phyloP scores from a whole-genome alignment of 2,888 invertebrate genomes.

The Epistrophe grossulariae region DNA sequence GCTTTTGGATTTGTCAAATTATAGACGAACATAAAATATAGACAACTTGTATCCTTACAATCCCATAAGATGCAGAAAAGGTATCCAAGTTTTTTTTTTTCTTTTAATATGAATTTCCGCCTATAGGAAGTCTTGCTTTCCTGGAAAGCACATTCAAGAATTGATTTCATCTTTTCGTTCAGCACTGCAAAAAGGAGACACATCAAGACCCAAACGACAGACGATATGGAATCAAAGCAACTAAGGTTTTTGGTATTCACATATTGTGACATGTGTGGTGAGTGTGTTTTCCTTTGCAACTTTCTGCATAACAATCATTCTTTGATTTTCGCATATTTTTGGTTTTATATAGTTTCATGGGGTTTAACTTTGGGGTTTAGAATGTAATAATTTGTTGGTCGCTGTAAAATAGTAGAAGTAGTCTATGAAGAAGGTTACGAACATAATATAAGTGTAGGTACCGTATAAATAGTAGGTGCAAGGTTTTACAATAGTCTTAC shows the following conservation, averaged over 20 bases:
- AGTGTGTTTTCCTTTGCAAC: constrained; percentile 8
- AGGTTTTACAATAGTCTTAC: not conserved
- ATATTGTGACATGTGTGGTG: not conserved
- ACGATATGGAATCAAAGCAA: constrained; percentile 3
- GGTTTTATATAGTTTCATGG: not conserved
- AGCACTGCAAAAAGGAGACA: not conserved
- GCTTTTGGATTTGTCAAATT: constrained; percentile 11
- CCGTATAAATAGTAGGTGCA: not conserved
- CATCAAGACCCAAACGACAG: not conserved
- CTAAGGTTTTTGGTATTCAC: constrained; percentile 4
- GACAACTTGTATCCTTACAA: constrained; percentile 25
- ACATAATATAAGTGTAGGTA: not conserved
- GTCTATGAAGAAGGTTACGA: constrained; percentile 3
- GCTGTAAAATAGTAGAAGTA: constrained; percentile 12
- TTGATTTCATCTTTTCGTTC: constrained; percentile 37
- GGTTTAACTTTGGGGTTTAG: not conserved
- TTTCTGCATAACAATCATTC: constrained; percentile 45
- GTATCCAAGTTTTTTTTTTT: constrained; percentile 2
- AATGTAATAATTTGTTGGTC: constrained; percentile 32
- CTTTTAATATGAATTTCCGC: constrained; percentile 27
- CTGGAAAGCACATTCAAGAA: constrained; percentile 34
- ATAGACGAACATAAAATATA: constrained; percentile 22
- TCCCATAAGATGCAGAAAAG: not conserved
- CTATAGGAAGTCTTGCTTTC: constrained; percentile 33
- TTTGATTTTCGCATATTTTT: constrained; percentile 40